Base-by-base conservation (phyloP, 2,888 invertebrate species). In the Philonicus albiceps region DNA sequence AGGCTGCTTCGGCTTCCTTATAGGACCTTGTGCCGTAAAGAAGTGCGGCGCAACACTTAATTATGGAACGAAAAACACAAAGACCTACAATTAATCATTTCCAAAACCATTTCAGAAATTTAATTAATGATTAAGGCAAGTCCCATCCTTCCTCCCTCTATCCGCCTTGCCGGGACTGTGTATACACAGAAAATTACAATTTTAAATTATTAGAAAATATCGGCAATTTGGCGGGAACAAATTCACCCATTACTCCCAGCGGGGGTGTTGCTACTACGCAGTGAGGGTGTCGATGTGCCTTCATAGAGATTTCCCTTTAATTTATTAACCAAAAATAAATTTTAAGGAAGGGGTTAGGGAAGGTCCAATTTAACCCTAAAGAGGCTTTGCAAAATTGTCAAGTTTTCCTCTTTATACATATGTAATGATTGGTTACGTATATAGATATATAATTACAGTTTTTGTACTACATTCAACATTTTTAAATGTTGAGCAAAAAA, bases 1-100 rank as follows among this genome's bases (percentile, higher is more conserved):
- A n/a, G 49, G 49, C 49, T 49, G n/a, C 49, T 49, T 6, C 2
- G 16, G 6, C 3, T 8, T 4, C 27, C 7, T 27, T 7, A 16
- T 22, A 64, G 22, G 64, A 64, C 64, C 22, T 7, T 11, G 64
- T 64, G 27, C 64, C 64, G 22, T 64, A 64, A 64, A 64, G 78
- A 78, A 78, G 49, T 78, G 49, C 30, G 78, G 78, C 27, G 49
- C 43, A 78, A 27, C 78, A 43, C 78, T 78, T 78, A 78, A 78
- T 78, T 78, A 78, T 49, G 49, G 78, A 49, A 49, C 27, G 27
- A 78, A 64, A 78, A 78, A 78, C 78, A 49, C 78, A 78, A 78
- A 78, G 78, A 78, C 78, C 78, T 64, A 78, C 78, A 49, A 78
- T 78, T 78, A 78, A 78, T 78, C 78, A 78, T 78, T 78, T 78